Conservation (phyloP, 1,140 invertebrate species). For the Drosophila nigrodunni region DNA sequence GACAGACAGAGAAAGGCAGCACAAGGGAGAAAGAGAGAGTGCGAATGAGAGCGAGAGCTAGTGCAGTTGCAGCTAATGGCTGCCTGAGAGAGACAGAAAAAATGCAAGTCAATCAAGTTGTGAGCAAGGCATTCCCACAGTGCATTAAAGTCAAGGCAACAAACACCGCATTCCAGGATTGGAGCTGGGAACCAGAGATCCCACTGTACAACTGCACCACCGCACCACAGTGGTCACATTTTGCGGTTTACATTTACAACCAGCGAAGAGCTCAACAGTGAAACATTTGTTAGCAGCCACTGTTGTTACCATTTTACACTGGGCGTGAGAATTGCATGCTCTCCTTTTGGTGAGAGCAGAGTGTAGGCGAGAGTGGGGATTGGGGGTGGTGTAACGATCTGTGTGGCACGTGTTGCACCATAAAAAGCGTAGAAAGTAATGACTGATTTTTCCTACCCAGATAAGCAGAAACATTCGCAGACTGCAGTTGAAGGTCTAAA, state of each 20-base stretch:
- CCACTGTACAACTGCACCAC: slow-evolving; percentile 20
- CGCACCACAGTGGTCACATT: slow-evolving; percentile 59
- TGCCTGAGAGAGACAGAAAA: slow-evolving; percentile 31
- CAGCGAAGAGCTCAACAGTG: neutral
- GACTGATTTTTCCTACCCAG: slow-evolving; percentile 38
- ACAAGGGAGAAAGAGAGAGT: slow-evolving; percentile 3
- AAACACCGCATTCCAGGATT: slow-evolving; percentile 48
- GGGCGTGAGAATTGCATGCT: slow-evolving; percentile 60
- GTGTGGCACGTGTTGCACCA: slow-evolving; percentile 51
- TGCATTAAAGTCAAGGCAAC: slow-evolving; percentile 55
- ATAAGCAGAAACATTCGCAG: slow-evolving; percentile 1
- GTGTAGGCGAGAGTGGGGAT: neutral
- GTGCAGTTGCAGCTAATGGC: slow-evolving; percentile 63
- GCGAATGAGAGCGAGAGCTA: slow-evolving; percentile 5
- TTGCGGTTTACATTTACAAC: slow-evolving; percentile 60
- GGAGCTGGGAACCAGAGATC: slow-evolving; percentile 26
- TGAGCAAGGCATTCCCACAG: slow-evolving; percentile 70
- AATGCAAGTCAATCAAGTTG: slow-evolving; percentile 73
- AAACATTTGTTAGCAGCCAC: slow-evolving; percentile 1
- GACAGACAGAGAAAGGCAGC: slow-evolving; percentile 10
- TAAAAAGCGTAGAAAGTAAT: slow-evolving; percentile 46
- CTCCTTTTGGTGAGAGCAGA: neutral
- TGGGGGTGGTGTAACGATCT: neutral
- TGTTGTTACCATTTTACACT: slow-evolving; percentile 20
- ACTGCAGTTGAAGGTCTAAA: slow-evolving; percentile 22